Evolutionary conservation across 2,113 vertebrate genomes (phyloP), one percentile per base, ranked within the genome.

Genomic region (Machaerirhynchus nigripectus): DNA sequence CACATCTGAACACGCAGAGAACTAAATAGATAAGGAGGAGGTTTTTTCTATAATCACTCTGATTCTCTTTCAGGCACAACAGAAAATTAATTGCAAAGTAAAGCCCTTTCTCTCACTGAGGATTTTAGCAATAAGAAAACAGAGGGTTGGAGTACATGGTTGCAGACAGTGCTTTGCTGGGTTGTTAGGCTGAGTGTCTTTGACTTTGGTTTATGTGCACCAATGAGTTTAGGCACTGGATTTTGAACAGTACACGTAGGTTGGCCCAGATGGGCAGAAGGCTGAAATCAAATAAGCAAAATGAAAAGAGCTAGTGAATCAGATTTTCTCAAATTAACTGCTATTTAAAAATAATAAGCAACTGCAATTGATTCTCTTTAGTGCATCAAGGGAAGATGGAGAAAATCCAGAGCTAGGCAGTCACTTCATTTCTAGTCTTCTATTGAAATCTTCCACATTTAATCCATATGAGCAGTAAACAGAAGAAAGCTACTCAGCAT

Each of bases 331-430:
- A 96, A 87, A 96, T 96, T 94, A 96, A 94, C 94, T 89, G 78
- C 93, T 88, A 83, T 89, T 96, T 91, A 74, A 97, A 96, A 96
- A 94, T 83, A 96, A 97, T 94, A 97, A 80, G 84, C 82, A 90
- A 95, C 47, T 88, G 92, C 85, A 93, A 88, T 95, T 95, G 93
- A 93, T 90, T 94, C 83, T 84, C 3, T 10, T 96, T 77, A 95
- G 87, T 83, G 70, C 53, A 87, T 47, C 65, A 91, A 80, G 75
- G 10, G 39, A 95, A 90, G 75, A 94, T 75, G 75, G 82, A 95
- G 82, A 94, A 91, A 94, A 92, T 77, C 75, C 93, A 96, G 92
- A 93, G 90, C 84, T 63, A 80, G 61, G 60, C 75, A 94, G 82
- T 37, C 82, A 92, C 55, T 91, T 94, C 12, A 91, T 95, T 97